Evolutionary conservation across 1,140 invertebrate species (phyloP).

Genomic region (Drosophila jambulina): DNA sequence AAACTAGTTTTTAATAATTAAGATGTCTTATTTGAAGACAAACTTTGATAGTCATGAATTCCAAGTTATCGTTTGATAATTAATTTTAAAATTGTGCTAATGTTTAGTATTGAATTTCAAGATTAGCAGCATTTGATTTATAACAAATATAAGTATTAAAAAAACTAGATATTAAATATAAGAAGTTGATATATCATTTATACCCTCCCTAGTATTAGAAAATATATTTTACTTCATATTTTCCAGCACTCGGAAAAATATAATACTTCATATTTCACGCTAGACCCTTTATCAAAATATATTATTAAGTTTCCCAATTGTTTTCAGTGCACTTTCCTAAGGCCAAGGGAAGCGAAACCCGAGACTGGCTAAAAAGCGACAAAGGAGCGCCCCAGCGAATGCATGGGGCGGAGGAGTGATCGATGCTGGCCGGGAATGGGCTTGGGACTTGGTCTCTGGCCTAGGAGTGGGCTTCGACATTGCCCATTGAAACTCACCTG

Average conservation of each 20-base stretch:
- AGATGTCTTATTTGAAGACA: background rate
- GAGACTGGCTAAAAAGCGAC: conserved; percentile 45
- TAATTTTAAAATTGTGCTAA: background rate
- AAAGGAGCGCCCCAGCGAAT: conserved; percentile 44
- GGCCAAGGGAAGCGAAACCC: conserved; percentile 42
- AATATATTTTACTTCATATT: no score
- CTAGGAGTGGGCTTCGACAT: conserved; percentile 14
- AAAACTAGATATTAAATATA: no score
- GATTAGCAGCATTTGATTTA: background rate
- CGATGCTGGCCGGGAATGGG: conserved; percentile 60
- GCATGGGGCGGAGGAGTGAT: conserved; percentile 60
- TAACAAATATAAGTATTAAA: background rate
- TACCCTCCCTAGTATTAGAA: no score
- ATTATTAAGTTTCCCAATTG: no score
- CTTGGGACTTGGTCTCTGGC: conserved; percentile 32
- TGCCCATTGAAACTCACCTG: conserved; percentile 69
- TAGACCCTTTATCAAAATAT: no score
- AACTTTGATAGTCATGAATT: background rate
- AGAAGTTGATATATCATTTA: no score
- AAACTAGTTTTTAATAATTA: conserved; percentile 6
- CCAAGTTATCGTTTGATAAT: background rate
- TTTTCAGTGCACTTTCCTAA: conserved; percentile 18
- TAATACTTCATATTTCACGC: no score
- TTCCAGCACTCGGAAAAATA: no score
- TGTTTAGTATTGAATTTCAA: background rate